Conservation (phyloP, 2,888 invertebrate species). For the Apodemia hepburni region DNA sequence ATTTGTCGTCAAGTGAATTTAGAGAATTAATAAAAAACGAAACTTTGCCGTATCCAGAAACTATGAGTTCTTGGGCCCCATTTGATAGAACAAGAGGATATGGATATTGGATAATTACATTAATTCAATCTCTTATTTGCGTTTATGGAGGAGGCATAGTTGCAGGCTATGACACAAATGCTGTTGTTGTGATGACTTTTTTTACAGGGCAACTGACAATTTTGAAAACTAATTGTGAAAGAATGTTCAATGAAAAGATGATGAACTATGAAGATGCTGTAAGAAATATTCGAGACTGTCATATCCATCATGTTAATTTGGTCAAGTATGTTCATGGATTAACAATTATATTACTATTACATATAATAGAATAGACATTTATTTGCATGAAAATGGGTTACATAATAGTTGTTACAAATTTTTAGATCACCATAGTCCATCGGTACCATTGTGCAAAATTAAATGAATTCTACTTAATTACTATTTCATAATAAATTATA, state of each 20-base stretch:
- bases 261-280: slow-evolving; percentile 39
- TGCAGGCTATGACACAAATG: slow-evolving; percentile 60
- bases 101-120: slow-evolving; percentile 48
- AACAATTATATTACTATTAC: no score
- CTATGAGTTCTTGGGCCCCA: slow-evolving; percentile 64
- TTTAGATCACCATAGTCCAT: no score
- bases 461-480: no score
- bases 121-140: slow-evolving; percentile 49
- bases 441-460: no score
- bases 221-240: slow-evolving; percentile 48
- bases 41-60: slow-evolving; percentile 52
- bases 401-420: no score
- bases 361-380: no score
- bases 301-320: slow-evolving; percentile 50
- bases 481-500: no score
- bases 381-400: no score
- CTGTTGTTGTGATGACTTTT: slow-evolving; percentile 62
- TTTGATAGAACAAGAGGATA: slow-evolving; percentile 50
- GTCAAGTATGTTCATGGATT: slow-evolving; percentile 45
- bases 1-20: slow-evolving; percentile 40
- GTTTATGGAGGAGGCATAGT: slow-evolving; percentile 64
- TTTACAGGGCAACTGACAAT: slow-evolving; percentile 60
- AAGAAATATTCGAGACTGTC: slow-evolving; percentile 48
- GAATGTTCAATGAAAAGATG: slow-evolving; percentile 41
- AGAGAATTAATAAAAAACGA: slow-evolving; percentile 42